Base-by-base conservation (phyloP, 2,113 vertebrate genomes). In the Perccottus glenii region DNA sequence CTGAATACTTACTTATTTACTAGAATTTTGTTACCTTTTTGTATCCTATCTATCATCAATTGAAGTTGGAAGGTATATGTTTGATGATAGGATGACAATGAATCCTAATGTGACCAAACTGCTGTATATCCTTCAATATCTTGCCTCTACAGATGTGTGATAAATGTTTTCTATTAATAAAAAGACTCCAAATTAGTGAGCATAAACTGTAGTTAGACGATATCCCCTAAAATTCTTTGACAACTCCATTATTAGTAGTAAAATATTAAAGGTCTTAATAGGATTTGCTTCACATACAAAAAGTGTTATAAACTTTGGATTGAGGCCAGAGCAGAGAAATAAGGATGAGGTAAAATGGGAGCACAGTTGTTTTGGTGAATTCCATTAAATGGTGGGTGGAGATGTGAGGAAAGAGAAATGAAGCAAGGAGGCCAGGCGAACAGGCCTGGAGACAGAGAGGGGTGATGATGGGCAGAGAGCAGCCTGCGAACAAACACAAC, bases 391-490 rank as follows among this genome's bases (percentile, higher is more conserved):
- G 82, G 87, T 85, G 76, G 72, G 75, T 78, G 77, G 62, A 76
- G 62, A 80, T 72, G 69, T 70, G 71, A 68, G 16, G 51, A 35
- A 67, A 78, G 72, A 86, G 75, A 76, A 85, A 88, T 71, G 83
- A 72, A 53, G 43, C 48, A 60, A 74, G 33, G 58, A 42, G 75
- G 63, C 58, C 49, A 35, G 70, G 53, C 15, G 49, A 82, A 85
- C 80, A 73, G 72, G 83, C 63, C 64, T 50, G 59, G 76, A 86
- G 87, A 88, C 67, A 16, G 79, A 88, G 70, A 80, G 84, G 76
- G 78, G 52, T 83, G 57, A 52, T 67, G 58, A 82, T 67, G 77
- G 67, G 56, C 72, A 82, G 65, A 74, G 74, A 67, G 64, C 69
- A 49, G 51, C 82, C 69, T 66, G 44, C 51, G 60, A 70, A 78